Base-by-base conservation (phyloP, 1,140 invertebrate genomes). In the Gonatopus flavifemur region DNA sequence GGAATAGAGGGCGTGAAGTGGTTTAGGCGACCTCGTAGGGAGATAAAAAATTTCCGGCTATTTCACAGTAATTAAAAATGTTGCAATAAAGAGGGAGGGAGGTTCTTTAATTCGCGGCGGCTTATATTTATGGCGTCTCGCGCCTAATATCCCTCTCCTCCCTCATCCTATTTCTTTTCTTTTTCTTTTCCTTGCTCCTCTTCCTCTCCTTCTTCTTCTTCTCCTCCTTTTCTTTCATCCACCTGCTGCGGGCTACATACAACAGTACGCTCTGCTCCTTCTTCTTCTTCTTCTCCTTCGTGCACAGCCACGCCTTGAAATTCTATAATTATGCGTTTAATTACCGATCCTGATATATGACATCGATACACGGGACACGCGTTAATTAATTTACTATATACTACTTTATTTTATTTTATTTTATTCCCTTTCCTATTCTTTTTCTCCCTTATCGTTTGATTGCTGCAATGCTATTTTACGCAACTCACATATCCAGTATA, bases 41-140 rank as follows among this genome's bases (percentile, higher is more conserved):
- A 18, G 22, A 4, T 37, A 21, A 38, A 56, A 55, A 59, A 55
- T 60, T 49, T 60, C 49, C 37, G 10, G 22, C 41, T 45, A 28
- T 61, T 61, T 61, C 57, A 46, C 63, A 54, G 60, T 67, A 67
- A 67, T 67, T 67, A 67, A 67, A 66, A 61, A 61, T 64, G 60
- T 63, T 63, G 60, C 59, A 53, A 57, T 61, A 58, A 64, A 55
- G 49, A 42, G 33, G 38, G 48, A 40, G 41, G 44, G 38, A 50
- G 49, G 53, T 64, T 57, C 42, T 65, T 63, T 65, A 66, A 66
- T 66, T 66, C 57, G 51, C 43, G 59, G 56, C 46, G 45, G 42
- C 53, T 66, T 55, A 62, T 62, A 66, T 64, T 59, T 64, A 59
- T 57, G 41, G 59, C 40, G 48, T 33, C 38, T 40, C 19, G 35